Evolutionary conservation across 2,888 invertebrate species (phyloP), one percentile per base, ranked within the genome.

Genomic region (Thyatira batis): DNA sequence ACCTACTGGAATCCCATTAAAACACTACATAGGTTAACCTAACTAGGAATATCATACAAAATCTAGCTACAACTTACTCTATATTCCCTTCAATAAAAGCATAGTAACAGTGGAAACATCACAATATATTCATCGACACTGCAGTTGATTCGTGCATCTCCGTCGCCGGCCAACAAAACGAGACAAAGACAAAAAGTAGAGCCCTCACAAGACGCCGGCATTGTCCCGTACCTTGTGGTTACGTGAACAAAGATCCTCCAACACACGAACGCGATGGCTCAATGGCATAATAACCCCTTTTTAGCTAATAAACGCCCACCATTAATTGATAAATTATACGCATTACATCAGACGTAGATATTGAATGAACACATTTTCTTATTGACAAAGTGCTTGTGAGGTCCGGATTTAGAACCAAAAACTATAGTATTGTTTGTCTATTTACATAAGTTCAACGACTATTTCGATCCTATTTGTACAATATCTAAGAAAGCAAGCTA

Each of bases 141-240:
- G 39, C 39, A 39, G 65, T 65, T 65, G 68, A 65, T 82, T 82
- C 80, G 67, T 80, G 73, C 78, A 75, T 76, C 74, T 60, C 54
- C 48, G 48, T 48, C 17, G 20, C 27, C 28, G 48, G 70, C 67
- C 72, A 75, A 74, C 69, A 77, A 79, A 78, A 74, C 69, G 69
- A 67, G 65, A 58, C 53, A 71, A 82, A 87, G 76, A 84, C 83
- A 87, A 87, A 87, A 86, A 78, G 76, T 72, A 51, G 65, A 58
- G 82, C 70, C 81, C 81, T 71, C 83, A 83, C 84, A 84, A 80
- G 82, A 73, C 76, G 83, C 58, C 60, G 52, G 56, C 73, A 81
- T 82, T 82, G 82, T 82, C 66, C 46, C 33, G 45, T 17, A 50
- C 43, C 23, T 20, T 50, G 50, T 30, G 20, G 48, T 44, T 23